Base-by-base conservation (phyloP, 2,113 vertebrate genomes). In the Progne subis region DNA sequence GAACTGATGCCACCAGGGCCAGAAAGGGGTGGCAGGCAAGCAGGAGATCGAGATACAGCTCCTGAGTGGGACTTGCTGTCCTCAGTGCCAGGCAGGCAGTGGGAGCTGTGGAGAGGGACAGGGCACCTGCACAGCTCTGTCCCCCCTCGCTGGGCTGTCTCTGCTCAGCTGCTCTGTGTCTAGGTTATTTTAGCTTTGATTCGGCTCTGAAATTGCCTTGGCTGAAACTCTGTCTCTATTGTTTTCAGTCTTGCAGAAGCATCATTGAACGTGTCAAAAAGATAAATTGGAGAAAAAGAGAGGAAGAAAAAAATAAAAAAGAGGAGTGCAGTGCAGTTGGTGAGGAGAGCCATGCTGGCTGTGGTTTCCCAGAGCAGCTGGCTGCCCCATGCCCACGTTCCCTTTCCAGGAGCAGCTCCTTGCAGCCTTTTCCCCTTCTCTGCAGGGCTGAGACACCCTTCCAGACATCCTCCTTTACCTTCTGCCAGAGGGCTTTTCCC, bases 241-340 rank as follows among this genome's bases (percentile, higher is more conserved):
- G 92, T 93, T 96, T 93, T 84, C 88, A 43, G 80, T 78, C 95
- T 93, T 93, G 92, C 76, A 69, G 92, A 76, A 86, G 81, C 96
- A 94, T 89, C 92, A 55, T 39, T 93, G 95, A 91, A 86, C 0
- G 12, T 77, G 91, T 95, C 94, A 88, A 72, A 95, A 95, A 95
- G 93, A 94, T 75, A 90, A 94, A 96, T 82, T 86, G 79, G 82
- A 88, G 79, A 53, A 89, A 94, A 76, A 39, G 67, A 52, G 20
- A 46, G 32, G 26, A 8, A 32, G 14, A 1, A 5, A 28, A 24
- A 11, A 19, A n/a, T n/a, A 63, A 52, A 44, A 47, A 25, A 23
- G 17, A 44, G 15, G 57, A 56, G 29, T 75, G 77, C 39, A 74
- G 81, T 24, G 68, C 9, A 1, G 39, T 63, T 85, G 69, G 65